Conservation (phyloP, 2,888 invertebrate species). For the Thumatha senex region DNA sequence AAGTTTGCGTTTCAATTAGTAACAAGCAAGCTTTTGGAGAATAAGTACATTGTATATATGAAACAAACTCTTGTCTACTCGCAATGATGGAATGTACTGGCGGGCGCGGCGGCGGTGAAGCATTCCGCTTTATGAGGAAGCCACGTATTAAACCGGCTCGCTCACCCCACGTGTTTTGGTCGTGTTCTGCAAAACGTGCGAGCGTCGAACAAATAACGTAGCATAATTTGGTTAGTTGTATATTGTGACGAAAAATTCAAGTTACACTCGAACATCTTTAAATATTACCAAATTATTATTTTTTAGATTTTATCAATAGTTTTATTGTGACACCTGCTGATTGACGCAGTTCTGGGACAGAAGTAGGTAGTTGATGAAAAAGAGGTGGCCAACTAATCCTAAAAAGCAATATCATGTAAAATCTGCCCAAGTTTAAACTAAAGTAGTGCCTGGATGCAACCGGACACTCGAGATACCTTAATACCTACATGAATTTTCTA, state of each 20-base stretch:
- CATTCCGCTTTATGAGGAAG: constrained; percentile 75
- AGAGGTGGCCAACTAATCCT: no score
- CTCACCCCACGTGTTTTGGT: constrained; percentile 55
- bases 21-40: neutral
- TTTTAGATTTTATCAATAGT: no score
- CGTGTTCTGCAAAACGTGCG: constrained; percentile 57
- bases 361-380: no score
- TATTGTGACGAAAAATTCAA: constrained; percentile 20
- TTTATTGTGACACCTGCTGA: no score
- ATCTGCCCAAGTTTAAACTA: no score
- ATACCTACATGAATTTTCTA: no score
- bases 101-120: constrained; percentile 28
- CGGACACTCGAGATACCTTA: no score
- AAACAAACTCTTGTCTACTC: constrained; percentile 43
- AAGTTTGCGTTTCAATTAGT: neutral
- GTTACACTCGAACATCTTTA: no score
- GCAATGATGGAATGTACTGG: constrained; percentile 41
- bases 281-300: no score
- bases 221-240: constrained; percentile 14
- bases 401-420: no score
- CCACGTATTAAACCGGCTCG: constrained; percentile 65
- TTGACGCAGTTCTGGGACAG: no score
- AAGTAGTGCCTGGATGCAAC: no score
- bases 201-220: constrained; percentile 42
- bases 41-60: constrained; percentile 8